Base-by-base conservation (phyloP, 2,888 invertebrate genomes). In the Sylvicola cinctus region DNA sequence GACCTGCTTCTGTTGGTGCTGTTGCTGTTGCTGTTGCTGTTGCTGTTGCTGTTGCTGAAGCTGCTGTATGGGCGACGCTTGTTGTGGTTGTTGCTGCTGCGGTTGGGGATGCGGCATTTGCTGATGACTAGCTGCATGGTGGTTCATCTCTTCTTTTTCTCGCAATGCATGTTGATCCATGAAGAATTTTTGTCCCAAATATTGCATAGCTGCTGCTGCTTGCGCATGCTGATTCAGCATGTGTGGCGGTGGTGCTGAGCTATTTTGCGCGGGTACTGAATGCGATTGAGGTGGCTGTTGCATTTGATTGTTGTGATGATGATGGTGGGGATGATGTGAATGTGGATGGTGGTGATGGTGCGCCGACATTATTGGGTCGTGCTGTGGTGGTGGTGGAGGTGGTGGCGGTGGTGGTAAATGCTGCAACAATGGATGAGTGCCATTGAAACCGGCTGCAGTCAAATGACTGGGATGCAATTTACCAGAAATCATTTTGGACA, bases 281-380 rank as follows among this genome's bases (percentile, higher is more conserved):
- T 83, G 80, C 58, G 78, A 62, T 49, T 81, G 73, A 46, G 81
- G 61, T 49, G 80, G 78, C 48, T 81, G 78, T 46, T 81, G 79
- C 74, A 80, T 78, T 16, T 70, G 70, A 43, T 64, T 68, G 51
- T 65, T 73, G 46, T 67, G 66, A 47, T 62, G 68, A 47, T 61
- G 70, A 53, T 66, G 74, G 29, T 59, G 63, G 46, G 45, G 49
- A 57, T 62, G 60, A 52, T 66, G 64, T 47, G 68, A 63, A 34
- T 49, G 45, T 38, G 52, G 46, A 35, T 49, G 45, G 30, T 46
- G 33, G 31, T 47, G 44, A 27, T 56, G 54, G 39, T 46, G 50
- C 28, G 49, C 46, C 40, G 45, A 44, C 15, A 16, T 26, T 27
- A 17, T 25, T 35, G 39, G 39, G 16, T 37, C 36, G 35, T 49